Evolutionary conservation across 2,888 invertebrate species (phyloP).

Genomic region (Clunio marinus): DNA sequence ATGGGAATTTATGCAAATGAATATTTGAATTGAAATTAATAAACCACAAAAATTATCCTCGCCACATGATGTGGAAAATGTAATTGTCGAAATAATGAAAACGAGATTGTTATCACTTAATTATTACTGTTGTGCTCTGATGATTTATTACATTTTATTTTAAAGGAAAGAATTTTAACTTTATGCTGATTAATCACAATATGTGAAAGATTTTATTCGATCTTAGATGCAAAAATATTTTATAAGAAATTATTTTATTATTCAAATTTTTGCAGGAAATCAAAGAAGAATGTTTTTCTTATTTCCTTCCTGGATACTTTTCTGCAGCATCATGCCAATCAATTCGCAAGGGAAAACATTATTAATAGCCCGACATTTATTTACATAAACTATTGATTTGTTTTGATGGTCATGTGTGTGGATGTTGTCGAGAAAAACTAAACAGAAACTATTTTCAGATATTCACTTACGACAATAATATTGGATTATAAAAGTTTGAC

Average conservation of each 20-base stretch:
- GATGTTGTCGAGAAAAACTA: neutral
- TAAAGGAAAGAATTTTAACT: too few species aligned
- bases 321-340: conserved; percentile 7
- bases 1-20: conserved; percentile 31
- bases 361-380: conserved; percentile 24
- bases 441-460: too few species aligned
- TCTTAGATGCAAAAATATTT: neutral
- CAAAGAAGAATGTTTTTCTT: neutral
- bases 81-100: conserved; percentile 20
- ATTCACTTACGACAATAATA: too few species aligned
- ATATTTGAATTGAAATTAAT: conserved; percentile 36
- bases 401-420: neutral
- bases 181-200: too few species aligned
- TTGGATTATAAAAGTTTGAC: too few species aligned
- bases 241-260: neutral
- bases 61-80: conserved; percentile 35
- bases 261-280: neutral
- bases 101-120: conserved; percentile 24
- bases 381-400: conserved; percentile 28
- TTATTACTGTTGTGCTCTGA: too few species aligned
- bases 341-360: neutral
- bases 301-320: conserved; percentile 3
- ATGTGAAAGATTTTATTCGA: neutral
- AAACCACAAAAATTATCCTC: conserved; percentile 37
- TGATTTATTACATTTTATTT: too few species aligned